Evolutionary conservation across 2,797 vertebrate species (phyloP).

Genomic region (Philypnodon macrostomus): DNA sequence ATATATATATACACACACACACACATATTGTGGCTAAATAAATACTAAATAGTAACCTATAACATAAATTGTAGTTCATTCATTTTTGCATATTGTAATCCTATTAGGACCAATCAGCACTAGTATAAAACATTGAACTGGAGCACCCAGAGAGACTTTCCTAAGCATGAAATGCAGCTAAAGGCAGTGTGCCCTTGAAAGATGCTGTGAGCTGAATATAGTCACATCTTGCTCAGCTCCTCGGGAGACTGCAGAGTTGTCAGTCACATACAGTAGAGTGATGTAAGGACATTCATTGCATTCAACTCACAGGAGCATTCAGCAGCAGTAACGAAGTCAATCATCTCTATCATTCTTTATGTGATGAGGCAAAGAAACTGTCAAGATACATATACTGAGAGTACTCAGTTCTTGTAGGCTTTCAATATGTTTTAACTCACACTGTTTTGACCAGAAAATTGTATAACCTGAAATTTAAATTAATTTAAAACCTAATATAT

Average conservation of each 20-base stretch:
- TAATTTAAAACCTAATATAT: too few relatives aligned
- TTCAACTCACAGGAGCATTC: slow-evolving; percentile 26
- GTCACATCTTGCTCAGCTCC: slow-evolving; percentile 15
- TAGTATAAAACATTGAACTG: neutral
- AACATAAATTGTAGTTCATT: neutral
- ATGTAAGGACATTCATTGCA: slow-evolving; percentile 34
- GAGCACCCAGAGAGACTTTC: neutral
- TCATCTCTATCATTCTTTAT: slow-evolving; percentile 29
- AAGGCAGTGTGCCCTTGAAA: slow-evolving; percentile 5
- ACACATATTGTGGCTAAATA: too few relatives aligned
- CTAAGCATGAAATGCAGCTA: slow-evolving; percentile 9
- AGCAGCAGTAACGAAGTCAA: too few relatives aligned
- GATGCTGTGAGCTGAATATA: slow-evolving; percentile 20
- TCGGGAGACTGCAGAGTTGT: slow-evolving; percentile 20
- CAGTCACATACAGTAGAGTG: slow-evolving; percentile 31
- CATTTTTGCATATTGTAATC: too few relatives aligned
- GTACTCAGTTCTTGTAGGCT: neutral
- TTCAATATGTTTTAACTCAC: neutral
- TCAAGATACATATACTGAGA: slow-evolving; percentile 8
- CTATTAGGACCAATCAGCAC: neutral
- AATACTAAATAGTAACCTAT: too few relatives aligned
- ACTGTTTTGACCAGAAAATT: too few relatives aligned
- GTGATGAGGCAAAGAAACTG: slow-evolving; percentile 4
- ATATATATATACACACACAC: too few relatives aligned
- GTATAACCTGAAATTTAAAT: too few relatives aligned